These are phyloP conservation scores for Zoanthus gigantus DNA, from an alignment of 92 coral and sea anemone species.

Conservation along the genomic window DNA sequence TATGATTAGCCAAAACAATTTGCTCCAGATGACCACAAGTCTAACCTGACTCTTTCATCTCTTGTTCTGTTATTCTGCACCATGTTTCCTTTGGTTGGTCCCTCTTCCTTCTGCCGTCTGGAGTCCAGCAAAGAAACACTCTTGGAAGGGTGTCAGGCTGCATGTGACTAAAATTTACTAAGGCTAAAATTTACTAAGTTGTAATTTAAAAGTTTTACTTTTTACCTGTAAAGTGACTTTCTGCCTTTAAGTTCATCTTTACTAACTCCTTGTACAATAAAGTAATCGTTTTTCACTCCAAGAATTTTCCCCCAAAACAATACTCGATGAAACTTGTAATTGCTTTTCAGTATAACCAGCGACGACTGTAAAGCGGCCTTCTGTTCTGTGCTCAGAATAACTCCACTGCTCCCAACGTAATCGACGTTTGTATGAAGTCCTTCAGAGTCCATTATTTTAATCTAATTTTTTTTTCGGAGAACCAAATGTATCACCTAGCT, in stretches of 20 bases:
- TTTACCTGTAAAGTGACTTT: constrained; percentile 95
- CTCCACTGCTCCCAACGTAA: constrained; percentile 98
- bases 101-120: too few relatives aligned
- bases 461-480: neutral
- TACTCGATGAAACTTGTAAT: constrained; percentile 94
- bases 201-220: too few relatives aligned
- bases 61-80: too few relatives aligned
- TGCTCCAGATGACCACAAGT: too few relatives aligned
- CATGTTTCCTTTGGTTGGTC: too few relatives aligned
- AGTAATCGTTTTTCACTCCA: constrained; percentile 97
- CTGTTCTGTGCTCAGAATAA: constrained; percentile 96
- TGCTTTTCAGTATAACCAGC: constrained; percentile 85
- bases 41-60: too few relatives aligned
- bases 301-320: constrained; percentile 97
- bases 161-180: too few relatives aligned
- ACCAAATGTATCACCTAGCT: neutral
- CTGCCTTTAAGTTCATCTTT: constrained; percentile 95
- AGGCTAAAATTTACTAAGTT: too few relatives aligned
- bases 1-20: too few relatives aligned
- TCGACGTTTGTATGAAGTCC: constrained; percentile 93
- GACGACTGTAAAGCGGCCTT: constrained; percentile 99
- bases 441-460: constrained; percentile 88
- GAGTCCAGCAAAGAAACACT: too few relatives aligned
- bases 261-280: constrained; percentile 93
- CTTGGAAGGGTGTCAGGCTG: too few relatives aligned